A percentile compares a stretch with the other conserved stretches of the same genome.
Conservation (phyloP, 2,113 vertebrate genomes). For the Asarcornis scutulata region DNA sequence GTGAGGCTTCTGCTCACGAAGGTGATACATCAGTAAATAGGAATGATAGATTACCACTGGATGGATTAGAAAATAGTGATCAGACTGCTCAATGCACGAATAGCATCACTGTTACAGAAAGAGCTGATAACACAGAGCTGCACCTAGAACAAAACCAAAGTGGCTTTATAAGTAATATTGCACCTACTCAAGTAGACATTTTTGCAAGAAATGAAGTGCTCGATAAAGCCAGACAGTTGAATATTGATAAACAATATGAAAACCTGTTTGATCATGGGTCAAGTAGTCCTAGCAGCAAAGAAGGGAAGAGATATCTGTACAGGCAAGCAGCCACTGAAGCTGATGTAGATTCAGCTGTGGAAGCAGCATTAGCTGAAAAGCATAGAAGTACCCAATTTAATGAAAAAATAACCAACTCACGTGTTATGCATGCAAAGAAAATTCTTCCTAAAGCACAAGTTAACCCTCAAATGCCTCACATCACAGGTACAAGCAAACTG, state of each 20-base stretch:
- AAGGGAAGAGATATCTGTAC: conserved; percentile 76
- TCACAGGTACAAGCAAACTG: conserved; percentile 75
- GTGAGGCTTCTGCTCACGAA: conserved; percentile 72
- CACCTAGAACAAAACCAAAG: conserved; percentile 72
- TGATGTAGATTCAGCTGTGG: conserved; percentile 75
- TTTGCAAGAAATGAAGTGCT: conserved; percentile 68
- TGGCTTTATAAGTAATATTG: conserved; percentile 74
- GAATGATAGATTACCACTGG: conserved; percentile 68
- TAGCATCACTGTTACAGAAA: conserved; percentile 67
- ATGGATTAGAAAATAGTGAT: conserved; percentile 76
- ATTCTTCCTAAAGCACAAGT: conserved; percentile 73
- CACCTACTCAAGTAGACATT: conserved; percentile 71
- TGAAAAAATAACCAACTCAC: conserved; percentile 72
- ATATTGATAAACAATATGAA: conserved; percentile 66
- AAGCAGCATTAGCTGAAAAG: conserved; percentile 73
- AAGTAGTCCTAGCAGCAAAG: conserved; percentile 71
- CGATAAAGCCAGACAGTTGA: conserved; percentile 70
- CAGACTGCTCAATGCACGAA: conserved; percentile 67
- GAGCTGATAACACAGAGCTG: conserved; percentile 63
- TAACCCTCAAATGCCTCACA: conserved; percentile 74
- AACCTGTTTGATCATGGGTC: conserved; percentile 53
- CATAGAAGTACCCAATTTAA: conserved; percentile 67
- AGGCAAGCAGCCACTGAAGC: conserved; percentile 80
- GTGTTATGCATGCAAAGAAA: conserved; percentile 78
- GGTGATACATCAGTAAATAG: conserved; percentile 71